A percentile compares a stretch with the other conserved stretches of the same genome.
phyloP scores from a whole-genome alignment of 1,140 invertebrate species.

The Pachypsylla venusta region DNA sequence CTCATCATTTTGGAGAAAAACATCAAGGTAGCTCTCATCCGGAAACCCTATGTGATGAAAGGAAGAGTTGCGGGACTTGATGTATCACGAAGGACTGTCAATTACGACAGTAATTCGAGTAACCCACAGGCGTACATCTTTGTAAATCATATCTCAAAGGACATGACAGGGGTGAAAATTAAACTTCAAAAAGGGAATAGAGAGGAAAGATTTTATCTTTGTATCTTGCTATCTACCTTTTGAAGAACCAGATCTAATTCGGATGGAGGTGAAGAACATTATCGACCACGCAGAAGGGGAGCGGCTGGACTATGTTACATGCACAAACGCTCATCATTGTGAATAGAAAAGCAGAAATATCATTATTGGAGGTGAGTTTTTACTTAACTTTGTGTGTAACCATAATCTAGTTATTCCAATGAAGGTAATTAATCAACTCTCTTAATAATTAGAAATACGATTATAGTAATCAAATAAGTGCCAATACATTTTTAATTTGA shows the following conservation, averaged over 20 bases:
- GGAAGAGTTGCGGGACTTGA: no score
- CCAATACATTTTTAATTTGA: no score
- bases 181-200: neutral
- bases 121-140: neutral
- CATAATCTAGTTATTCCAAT: no score
- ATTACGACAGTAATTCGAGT: neutral
- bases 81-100: neutral
- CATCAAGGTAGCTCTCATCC: no score
- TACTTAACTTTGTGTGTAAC: no score
- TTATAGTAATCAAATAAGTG: no score
- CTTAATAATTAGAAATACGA: no score
- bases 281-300: neutral
- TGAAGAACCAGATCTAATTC: neutral
- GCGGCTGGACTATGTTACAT: neutral
- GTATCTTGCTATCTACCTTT: neutral
- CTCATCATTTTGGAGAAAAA: no score
- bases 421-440: no score
- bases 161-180: neutral
- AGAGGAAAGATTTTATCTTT: neutral
- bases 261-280: neutral
- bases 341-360: no score
- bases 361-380: no score
- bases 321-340: neutral
- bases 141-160: neutral
- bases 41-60: no score